These are phyloP conservation scores for Miniopterus natalensis DNA, from an alignment of 2,113 vertebrate genomes.

Conservation along the genomic window DNA sequence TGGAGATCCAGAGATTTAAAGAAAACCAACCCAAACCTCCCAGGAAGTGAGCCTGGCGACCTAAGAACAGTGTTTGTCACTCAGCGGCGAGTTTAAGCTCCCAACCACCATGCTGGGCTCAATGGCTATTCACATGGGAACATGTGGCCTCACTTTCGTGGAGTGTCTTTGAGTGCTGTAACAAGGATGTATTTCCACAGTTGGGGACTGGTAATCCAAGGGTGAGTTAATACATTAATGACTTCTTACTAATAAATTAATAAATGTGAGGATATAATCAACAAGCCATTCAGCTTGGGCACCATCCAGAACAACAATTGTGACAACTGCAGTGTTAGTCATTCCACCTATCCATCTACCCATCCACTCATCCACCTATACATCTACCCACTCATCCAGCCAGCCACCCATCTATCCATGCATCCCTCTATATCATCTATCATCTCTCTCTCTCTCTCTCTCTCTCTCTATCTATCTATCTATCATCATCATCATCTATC, in stretches of 20 bases:
- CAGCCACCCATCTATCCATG: fast-evolving
- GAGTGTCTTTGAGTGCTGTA: not conserved
- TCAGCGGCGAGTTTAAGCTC: not conserved
- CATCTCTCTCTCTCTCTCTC: no score
- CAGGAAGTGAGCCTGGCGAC: not conserved
- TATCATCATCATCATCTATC: fast-evolving
- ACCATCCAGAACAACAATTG: not conserved
- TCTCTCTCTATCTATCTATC: fast-evolving
- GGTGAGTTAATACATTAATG: not conserved
- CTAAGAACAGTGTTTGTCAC: not conserved
- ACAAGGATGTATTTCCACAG: not conserved
- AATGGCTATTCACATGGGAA: not conserved
- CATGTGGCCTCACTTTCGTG: not conserved
- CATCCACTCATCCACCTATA: fast-evolving
- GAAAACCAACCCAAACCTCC: not conserved
- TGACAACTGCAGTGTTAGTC: not conserved
- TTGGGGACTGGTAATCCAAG: not conserved
- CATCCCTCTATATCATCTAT: fast-evolving
- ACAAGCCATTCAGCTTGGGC: not conserved
- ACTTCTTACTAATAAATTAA: not conserved
- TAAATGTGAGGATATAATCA: not conserved
- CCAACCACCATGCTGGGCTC: fast-evolving
- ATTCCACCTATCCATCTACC: not conserved
- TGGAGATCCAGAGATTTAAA: not conserved
- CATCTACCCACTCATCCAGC: fast-evolving